phyloP scores from a whole-genome alignment of 2,113 vertebrate species.

The Machaerirhynchus nigripectus region DNA sequence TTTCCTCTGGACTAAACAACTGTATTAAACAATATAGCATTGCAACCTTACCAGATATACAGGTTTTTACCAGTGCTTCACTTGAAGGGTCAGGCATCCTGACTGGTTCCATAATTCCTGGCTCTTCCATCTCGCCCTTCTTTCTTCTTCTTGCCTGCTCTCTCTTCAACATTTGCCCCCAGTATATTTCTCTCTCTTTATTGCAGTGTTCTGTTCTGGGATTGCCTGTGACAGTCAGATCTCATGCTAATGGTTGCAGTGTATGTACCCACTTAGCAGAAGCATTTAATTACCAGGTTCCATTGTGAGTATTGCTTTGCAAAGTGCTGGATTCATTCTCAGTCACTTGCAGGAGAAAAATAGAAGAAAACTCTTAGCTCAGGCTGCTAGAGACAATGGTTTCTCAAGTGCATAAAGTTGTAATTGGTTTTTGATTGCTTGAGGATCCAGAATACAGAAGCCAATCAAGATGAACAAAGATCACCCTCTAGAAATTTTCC shows the following conservation, averaged over 20 bases:
- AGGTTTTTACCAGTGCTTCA: not conserved
- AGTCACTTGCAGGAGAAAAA: not conserved
- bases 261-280: not conserved
- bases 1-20: not conserved
- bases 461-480: not conserved
- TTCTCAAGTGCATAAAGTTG: not conserved
- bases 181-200: not conserved
- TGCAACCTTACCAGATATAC: not conserved
- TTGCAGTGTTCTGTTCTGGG: not conserved
- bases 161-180: not conserved
- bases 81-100: not conserved
- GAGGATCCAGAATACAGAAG: not conserved
- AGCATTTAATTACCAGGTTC: not conserved
- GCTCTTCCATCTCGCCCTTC: rapidly evolving
- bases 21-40: not conserved
- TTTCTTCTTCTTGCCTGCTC: not conserved
- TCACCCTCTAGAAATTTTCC: not conserved
- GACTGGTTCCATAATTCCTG: not conserved
- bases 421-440: not conserved
- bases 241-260: not conserved
- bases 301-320: not conserved
- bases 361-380: not conserved
- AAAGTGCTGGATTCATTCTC: not conserved
- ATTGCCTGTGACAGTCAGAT: not conserved
- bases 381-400: not conserved